Conservation (phyloP, 2,888 invertebrate species). For the Galeopsomyia nigrocyanea region DNA sequence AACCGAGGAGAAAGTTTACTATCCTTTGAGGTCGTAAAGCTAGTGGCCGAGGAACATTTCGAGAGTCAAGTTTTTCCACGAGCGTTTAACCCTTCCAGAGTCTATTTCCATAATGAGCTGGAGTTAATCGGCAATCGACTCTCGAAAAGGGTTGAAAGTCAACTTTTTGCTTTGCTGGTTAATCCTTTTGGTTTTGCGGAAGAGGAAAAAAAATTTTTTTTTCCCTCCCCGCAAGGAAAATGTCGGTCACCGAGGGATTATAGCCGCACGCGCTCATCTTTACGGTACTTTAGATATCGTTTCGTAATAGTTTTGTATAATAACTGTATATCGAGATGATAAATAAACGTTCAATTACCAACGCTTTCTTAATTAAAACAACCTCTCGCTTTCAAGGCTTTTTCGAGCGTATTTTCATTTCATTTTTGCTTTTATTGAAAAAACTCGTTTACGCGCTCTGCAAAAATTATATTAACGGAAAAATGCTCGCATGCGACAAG, state of each 20-base stretch:
- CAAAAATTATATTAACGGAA: no score
- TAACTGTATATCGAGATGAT: conserved; percentile 34
- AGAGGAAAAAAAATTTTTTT: conserved; percentile 30
- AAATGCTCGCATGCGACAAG: no score
- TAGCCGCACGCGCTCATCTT: background rate
- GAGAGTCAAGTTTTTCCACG: no score
- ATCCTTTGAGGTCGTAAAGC: conserved; percentile 16
- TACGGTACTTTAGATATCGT: conserved; percentile 19
- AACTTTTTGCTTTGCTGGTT: conserved; percentile 37
- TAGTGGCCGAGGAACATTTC: background rate
- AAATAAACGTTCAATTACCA: background rate
- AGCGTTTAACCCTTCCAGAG: no score
- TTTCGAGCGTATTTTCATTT: no score
- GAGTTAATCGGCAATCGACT: background rate
- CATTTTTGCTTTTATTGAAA: no score
- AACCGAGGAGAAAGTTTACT: conserved; percentile 39
- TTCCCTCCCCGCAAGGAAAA: conserved; percentile 17
- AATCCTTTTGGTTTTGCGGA: conserved; percentile 43
- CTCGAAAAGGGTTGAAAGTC: conserved; percentile 23
- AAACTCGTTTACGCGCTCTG: no score
- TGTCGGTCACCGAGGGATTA: conserved; percentile 34
- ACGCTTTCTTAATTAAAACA: conserved; percentile 1
- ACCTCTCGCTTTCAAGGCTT: no score
- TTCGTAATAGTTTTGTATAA: conserved; percentile 45
- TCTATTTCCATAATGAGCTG: background rate